These are phyloP conservation scores for Machimus rusticus DNA, from an alignment of 2,888 invertebrate genomes.

Conservation along the genomic window DNA sequence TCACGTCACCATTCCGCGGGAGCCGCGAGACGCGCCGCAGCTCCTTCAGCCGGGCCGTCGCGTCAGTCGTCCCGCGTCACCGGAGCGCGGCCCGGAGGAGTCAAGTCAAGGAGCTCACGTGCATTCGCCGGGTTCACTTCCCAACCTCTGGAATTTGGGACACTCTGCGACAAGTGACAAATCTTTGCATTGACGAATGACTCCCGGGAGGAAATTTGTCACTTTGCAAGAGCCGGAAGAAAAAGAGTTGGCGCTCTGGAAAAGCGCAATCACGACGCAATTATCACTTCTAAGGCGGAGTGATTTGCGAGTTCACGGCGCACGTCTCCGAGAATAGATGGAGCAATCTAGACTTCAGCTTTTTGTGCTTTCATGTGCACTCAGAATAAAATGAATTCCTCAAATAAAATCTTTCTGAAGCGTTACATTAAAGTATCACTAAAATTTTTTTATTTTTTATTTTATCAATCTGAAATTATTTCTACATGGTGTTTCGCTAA, in stretches of 20 bases:
- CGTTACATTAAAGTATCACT: no score
- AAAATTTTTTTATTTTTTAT: no score
- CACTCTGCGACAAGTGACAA: conserved; percentile 30
- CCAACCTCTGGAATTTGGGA: conserved; percentile 9
- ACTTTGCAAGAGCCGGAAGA: conserved; percentile 11
- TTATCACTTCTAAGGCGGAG: background rate
- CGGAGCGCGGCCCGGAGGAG: no score
- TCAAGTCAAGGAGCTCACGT: background rate
- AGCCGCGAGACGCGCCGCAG: conserved; percentile 38
- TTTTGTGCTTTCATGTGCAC: background rate
- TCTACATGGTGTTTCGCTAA: no score
- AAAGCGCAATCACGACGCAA: background rate
- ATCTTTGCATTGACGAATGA: conserved; percentile 31
- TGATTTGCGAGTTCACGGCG: background rate
- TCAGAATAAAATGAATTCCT: background rate
- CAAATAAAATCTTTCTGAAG: background rate
- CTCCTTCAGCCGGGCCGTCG: background rate
- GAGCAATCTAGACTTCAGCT: no score
- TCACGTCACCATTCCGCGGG: conserved; percentile 40
- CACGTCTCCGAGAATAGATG: background rate
- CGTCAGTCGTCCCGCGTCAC: background rate
- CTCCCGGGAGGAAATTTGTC: background rate
- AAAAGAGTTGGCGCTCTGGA: conserved; percentile 7
- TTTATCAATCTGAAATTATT: no score
- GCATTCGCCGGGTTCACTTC: conserved; percentile 1